phyloP scores from a whole-genome alignment of 2,113 vertebrate species.

The Cairina moschata region DNA sequence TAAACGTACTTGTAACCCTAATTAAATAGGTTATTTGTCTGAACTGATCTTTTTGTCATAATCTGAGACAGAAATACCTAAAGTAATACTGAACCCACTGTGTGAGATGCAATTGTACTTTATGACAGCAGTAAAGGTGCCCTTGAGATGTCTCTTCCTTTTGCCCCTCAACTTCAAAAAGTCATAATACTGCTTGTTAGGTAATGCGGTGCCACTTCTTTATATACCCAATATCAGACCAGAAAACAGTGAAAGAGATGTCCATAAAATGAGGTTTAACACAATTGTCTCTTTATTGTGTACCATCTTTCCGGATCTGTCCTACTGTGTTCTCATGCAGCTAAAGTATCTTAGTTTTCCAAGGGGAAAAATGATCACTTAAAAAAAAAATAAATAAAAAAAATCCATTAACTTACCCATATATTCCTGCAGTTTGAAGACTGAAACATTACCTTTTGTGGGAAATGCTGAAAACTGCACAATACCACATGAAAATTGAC shows the following conservation, averaged over 20 bases:
- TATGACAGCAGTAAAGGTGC: neutral
- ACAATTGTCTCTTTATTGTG: neutral
- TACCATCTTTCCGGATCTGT: neutral
- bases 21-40: neutral
- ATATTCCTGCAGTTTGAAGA: neutral
- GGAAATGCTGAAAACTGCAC: neutral
- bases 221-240: neutral
- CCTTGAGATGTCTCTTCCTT: slow-evolving; percentile 15
- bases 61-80: neutral
- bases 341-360: neutral
- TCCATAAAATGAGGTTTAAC: neutral
- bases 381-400: neutral
- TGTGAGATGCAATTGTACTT: neutral
- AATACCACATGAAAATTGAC: neutral
- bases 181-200: neutral
- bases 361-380: neutral
- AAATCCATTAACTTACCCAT: neutral
- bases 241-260: neutral
- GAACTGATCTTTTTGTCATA: neutral
- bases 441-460: neutral
- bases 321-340: neutral
- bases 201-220: neutral
- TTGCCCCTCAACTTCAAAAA: neutral
- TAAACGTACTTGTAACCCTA: neutral
- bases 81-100: neutral